Conservation (phyloP, 2,113 vertebrate genomes). For the Lamprologus lemairii region DNA sequence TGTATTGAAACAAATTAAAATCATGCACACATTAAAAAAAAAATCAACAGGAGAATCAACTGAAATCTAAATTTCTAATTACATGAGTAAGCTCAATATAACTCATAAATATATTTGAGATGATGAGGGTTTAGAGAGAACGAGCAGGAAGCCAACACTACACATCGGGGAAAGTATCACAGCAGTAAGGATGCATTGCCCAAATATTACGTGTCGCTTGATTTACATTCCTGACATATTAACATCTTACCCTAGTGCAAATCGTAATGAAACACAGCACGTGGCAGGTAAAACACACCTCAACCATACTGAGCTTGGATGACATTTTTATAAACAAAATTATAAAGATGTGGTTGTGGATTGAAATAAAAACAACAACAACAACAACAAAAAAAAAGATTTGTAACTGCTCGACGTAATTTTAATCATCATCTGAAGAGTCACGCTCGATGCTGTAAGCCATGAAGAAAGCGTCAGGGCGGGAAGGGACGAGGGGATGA, state of each 20-base stretch:
- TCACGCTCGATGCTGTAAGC: conserved; percentile 95
- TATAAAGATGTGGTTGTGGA: conserved; percentile 3
- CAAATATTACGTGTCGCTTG: conserved; percentile 13
- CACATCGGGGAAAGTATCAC: conserved; percentile 28
- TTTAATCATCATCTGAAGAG: conserved; percentile 85
- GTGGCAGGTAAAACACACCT: conserved; percentile 33
- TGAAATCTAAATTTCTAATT: conserved; percentile 48
- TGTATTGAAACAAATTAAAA: conserved; percentile 58
- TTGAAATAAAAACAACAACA: background rate
- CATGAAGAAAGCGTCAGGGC: conserved; percentile 99
- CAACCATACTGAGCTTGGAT: conserved; percentile 25
- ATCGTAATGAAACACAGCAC: conserved; percentile 54
- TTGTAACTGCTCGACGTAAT: conserved; percentile 26
- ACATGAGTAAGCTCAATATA: conserved; percentile 40
- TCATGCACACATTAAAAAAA: conserved; percentile 65
- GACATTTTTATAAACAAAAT: conserved; percentile 2
- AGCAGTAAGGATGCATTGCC: conserved; percentile 32
- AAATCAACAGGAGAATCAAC: conserved; percentile 47
- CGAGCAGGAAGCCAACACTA: conserved; percentile 27
- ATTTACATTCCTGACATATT: conserved; percentile 53
- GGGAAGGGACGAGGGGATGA: conserved; percentile 95
- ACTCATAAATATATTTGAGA: conserved; percentile 63
- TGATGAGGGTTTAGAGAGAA: conserved; percentile 13
- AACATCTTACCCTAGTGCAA: conserved; percentile 64
- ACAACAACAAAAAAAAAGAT: background rate